Base-by-base conservation (phyloP, 2,888 invertebrate species). In the Auanema freiburgensis region DNA sequence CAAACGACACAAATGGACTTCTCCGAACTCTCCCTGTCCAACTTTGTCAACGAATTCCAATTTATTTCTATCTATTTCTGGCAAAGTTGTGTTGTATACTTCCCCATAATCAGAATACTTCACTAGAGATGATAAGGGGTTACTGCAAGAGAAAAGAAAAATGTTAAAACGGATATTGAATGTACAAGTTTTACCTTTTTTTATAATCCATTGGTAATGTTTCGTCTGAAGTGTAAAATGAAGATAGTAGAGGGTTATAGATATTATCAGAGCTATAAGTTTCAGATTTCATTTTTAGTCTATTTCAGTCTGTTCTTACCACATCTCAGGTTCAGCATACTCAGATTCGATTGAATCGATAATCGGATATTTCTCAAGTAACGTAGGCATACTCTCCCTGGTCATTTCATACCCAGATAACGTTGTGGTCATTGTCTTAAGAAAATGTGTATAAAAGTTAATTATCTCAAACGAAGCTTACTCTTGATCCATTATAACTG, bases 1-100 rank as follows among this genome's bases (percentile, higher is more conserved):
- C 51, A 79, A 52, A 42, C 67, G 70, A 49, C 78, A 78, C 11
- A 76, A 65, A 55, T 75, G 70, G 1, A 66, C 69, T 58, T 72
- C 73, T 25, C 78, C 75, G 58, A 79, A 78, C 57, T 79, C 74
- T 53, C 78, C 76, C 18, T 71, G 65, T n/a, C 76, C 77, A 24
- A 74, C 68, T 84, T 92, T 92, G 65, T 92, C 91, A 77, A 92
- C 88, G 90, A 92, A 91, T 76, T 91, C 87, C 66, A 93, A 88
- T 52, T 78, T 69, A 14, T 61, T 62, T 12, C 74, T 55, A 21
- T 68, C 71, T 58, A 78, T 74, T 54, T 74, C 71, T 5, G 76
- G 76, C 14, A 76, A 60, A 4, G 71, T 72, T 0, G 74, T 71
- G 53, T 65, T 65, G 54, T 74, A 73, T 12, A 74, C 71, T 49